Base-by-base conservation (phyloP, 1,140 invertebrate genomes). In the Drosophila elegans region DNA sequence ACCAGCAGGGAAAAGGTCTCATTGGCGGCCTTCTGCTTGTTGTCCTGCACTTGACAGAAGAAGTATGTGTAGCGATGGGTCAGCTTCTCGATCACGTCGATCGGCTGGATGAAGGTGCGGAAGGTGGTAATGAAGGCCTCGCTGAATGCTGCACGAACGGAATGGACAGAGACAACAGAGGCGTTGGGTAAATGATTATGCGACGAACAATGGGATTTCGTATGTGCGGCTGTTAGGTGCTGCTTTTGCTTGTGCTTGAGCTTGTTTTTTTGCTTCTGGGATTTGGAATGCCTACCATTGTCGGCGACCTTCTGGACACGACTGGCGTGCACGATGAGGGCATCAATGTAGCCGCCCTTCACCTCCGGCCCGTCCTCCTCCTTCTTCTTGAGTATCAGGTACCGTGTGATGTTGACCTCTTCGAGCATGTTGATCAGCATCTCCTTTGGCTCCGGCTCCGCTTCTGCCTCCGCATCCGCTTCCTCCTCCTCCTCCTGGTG, bases 41-140 rank as follows among this genome's bases (percentile, higher is more conserved):
- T 91, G 38, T 94, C 93, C 79, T 96, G 95, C 27, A 95, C 94
- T 78, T 95, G 95, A 80, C 95, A 95, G 78, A 95, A 95, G 80
- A 98, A 98, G 83, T 96, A 95, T 92, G 91, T 89, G 72, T 93
- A 93, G 67, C 98, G 95, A 91, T 96, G 95, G 78, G 97, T 95
- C 42, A 99, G 93, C 92, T 98, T 98, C 84, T 95, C 95, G 71
- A 99, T 96, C 62, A 99, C 94, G 68, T 97, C 96, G 57, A 96
- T 93, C n/a, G 98, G 97, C 48, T 96, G 94, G 82, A 99, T 96
- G 93, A 99, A 99, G 61, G 98, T 99, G 78, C 98, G 95, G 93
- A 99, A 99, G 42, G 98, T 99, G 25, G 97, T 98, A 73, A 99
- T 94, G 93, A 99, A 99, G 39, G 98, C 98, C 94, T 99, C 98